Base-by-base conservation (phyloP, 2,888 invertebrate species). In the Synergus japonicus region DNA sequence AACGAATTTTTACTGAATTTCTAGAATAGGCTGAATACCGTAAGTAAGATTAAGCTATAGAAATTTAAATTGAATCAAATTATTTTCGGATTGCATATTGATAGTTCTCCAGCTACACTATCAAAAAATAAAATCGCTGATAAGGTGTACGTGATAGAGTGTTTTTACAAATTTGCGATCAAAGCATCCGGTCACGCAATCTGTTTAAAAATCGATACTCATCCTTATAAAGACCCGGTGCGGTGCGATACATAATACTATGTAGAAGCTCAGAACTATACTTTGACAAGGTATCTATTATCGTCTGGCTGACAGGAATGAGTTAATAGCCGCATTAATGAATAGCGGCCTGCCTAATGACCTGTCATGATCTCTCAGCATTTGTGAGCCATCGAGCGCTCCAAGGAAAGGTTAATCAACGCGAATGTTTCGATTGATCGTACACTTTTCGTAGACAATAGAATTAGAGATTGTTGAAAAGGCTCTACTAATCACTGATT, bases 341-440 rank as follows among this genome's bases (percentile, higher is more conserved):
- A 88, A 87, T 87, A 87, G 86, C 84, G 84, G 83, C 85, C 86
- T 83, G 84, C 82, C 83, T 85, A 87, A 87, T 87, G 87, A 86
- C 86, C 85, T 84, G 83, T 87, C 87, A 85, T 88, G 85, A 85
- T 86, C 85, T 86, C 84, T 82, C 79, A 78, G 80, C 81, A 77
- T 76, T 69, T 76, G 78, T 46, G 77, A 76, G 79, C 79, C 79
- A 81, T 82, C 76, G 81, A 78, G 85, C 82, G 80, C 81, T 77
- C 58, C 69, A 76, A 79, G 81, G 73, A 65, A 82, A 81, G 78
- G 80, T 65, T 82, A 86, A 88, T 87, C 83, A 83, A 82, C 82
- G 60, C 60, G 12, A 60, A 54, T 67, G 58, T 69, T 80, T 78
- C 58, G 44, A 76, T 77, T 43, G 76, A 58, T 77, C 76, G 60